Evolutionary conservation across 2,888 invertebrate genomes (phyloP).

Genomic region (Fragum sueziense): DNA sequence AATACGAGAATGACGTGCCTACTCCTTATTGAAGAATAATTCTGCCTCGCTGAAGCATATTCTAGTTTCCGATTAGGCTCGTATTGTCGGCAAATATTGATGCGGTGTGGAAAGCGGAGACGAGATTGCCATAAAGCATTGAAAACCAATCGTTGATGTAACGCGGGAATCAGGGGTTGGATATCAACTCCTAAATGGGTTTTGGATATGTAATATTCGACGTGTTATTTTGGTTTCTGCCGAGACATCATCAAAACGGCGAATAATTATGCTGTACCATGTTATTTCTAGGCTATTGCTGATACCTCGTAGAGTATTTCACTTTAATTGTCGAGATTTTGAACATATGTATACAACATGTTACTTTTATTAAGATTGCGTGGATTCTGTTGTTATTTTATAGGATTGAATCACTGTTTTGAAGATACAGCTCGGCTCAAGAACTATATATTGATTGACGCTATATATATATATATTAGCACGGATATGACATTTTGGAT

Average conservation of each 20-base stretch:
- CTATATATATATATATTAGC: no score
- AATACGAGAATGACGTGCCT: conserved; percentile 44
- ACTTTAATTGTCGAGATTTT: no score
- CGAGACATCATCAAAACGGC: conserved; percentile 2
- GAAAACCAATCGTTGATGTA: conserved; percentile 28
- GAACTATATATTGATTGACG: no score
- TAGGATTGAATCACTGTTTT: no score
- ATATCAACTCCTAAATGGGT: conserved; percentile 23
- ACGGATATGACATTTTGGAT: no score
- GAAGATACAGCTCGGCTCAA: no score
- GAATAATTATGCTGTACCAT: no score
- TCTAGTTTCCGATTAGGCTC: conserved; percentile 34
- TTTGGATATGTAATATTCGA: conserved; percentile 22
- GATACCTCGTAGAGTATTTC: no score
- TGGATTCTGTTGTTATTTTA: no score
- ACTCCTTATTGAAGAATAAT: conserved; percentile 35
- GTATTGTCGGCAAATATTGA: conserved; percentile 41
- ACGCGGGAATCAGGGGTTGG: conserved; percentile 11
- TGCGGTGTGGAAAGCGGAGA: conserved; percentile 35
- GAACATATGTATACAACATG: no score
- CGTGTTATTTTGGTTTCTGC: conserved; percentile 4
- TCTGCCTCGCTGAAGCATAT: conserved; percentile 28
- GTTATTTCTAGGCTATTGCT: no score
- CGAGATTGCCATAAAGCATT: conserved; percentile 22
- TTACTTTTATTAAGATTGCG: no score